Base-by-base conservation (phyloP, 2,113 vertebrate genomes). In the Rhabdomys dilectus region DNA sequence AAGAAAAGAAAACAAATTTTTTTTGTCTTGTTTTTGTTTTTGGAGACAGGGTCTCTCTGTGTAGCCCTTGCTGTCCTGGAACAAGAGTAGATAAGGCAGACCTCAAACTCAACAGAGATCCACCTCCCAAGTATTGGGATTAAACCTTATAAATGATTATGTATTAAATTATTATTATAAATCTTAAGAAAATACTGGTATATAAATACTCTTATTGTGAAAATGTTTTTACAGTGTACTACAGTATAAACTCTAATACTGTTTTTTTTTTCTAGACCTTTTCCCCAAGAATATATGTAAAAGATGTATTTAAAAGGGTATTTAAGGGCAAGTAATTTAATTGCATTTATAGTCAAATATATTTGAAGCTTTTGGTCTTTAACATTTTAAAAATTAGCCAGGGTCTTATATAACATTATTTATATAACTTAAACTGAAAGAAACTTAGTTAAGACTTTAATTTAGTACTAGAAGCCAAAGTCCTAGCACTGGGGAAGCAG, bases 241-340 rank as follows among this genome's bases (percentile, higher is more conserved):
- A 7, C 88, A 42, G 7, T 51, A n/a, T 89, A 70, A 88, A 93
- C 51, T 92, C 24, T 58, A 68, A 12, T 62, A 88, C 53, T 90
- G 21, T 0, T 56, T 75, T 78, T 95, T 95, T 90, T 16, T 90
- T 84, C 11, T 91, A 51, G 31, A 88, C 48, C 45, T n/a, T 15
- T 3, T 0, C 42, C 34, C 7, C 22, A 85, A 80, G 12, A 90
- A 87, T 81, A 90, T 73, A 84, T 76, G 2, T 88, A 86, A 78
- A 68, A 53, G 6, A 75, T 89, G 36, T 56, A 62, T 94, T 88
- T 96, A 78, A 51, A 21, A 31, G 36, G 87, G 36, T 56, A 62
- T 94, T 88, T 96, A 78, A 51, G 24, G 36, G 36, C 62, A 92
- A 36, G 45, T 94, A 81, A 91, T 68, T 92, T 78, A 73, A 88